phyloP scores from a whole-genome alignment of 2,888 invertebrate genomes.

The Argyra leucocephala region DNA sequence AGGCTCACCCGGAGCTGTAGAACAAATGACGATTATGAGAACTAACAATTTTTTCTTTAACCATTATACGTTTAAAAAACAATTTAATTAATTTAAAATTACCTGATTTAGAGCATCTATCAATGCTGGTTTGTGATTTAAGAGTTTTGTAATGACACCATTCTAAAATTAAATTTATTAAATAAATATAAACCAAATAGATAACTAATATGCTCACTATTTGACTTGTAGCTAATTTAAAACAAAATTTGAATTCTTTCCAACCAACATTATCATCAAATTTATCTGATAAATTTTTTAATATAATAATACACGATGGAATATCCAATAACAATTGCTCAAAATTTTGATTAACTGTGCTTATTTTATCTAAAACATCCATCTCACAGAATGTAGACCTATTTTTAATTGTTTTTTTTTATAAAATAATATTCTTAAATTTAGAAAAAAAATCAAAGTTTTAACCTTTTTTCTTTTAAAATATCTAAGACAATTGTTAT shows the following conservation, averaged over 20 bases:
- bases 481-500: slow-evolving; percentile 36
- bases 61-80: no score
- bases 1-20: no score
- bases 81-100: no score
- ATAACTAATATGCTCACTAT: slow-evolving; percentile 46
- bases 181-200: neutral
- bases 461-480: slow-evolving; percentile 36
- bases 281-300: slow-evolving; percentile 53
- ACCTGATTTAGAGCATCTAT: slow-evolving; percentile 47
- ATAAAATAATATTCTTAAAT: slow-evolving; percentile 16
- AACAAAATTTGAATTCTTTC: slow-evolving; percentile 54
- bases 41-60: no score
- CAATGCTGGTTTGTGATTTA: slow-evolving; percentile 45
- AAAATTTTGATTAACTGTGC: slow-evolving; percentile 52
- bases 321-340: slow-evolving; percentile 56
- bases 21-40: no score
- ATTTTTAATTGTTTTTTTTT: no score
- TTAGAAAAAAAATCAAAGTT: slow-evolving; percentile 8
- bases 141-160: slow-evolving; percentile 46
- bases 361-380: slow-evolving; percentile 50
- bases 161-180: slow-evolving; percentile 37
- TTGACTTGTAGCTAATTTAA: slow-evolving; percentile 55
- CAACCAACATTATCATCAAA: slow-evolving; percentile 54
- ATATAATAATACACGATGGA: slow-evolving; percentile 50
- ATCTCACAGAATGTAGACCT: slow-evolving; percentile 54